Evolutionary conservation across 2,888 invertebrate species (phyloP), one percentile per base, ranked within the genome.

Genomic region (Diarsia rubi): DNA sequence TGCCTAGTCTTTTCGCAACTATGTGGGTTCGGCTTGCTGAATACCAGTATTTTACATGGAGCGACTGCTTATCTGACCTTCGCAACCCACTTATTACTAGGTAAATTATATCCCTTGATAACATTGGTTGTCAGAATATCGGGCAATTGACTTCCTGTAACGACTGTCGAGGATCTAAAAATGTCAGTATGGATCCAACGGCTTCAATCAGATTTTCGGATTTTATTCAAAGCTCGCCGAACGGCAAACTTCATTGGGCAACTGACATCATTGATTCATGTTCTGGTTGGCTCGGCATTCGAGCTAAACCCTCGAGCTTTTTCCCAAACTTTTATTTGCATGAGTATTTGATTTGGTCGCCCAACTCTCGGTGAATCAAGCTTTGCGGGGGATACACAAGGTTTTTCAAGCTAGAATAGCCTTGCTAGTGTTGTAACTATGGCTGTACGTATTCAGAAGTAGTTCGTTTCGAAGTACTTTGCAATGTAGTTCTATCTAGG

Each of bases 291-390:
- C 8, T 27, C 27, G 27, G 27, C 57, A 16, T 16, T 24, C 27
- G 16, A 57, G 16, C 54, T 54, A 54, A 54, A 54, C 24, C 24
- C 4, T 54, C 14, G 2, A 54, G 54, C 27, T 57, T 57, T 54
- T 57, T 16, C 27, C 27, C 57, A 27, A 57, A 57, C 16, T 16
- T 57, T 16, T 27, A 57, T 57, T 57, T 57, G 27, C 57, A 24
- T 57, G 27, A 16, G 57, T 57, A 57, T 57, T 57, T 57, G 57
- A 57, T 57, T 27, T 27, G 16, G 57, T 57, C 27, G 57, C 57
- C 3, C 8, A 57, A 8, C 16, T 27, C 57, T 57, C 57, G 57
- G 8, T 16, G 27, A 57, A 27, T 57, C 57, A 27, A 27, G 57
- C 57, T 8, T 16, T 8, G 16, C 16, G 8, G 16, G 16, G 6